Percentiles rank a stretch among this genome's conserved stretches.
phyloP scores from a whole-genome alignment of 2,888 invertebrate species.

The Parelbella ahira region DNA sequence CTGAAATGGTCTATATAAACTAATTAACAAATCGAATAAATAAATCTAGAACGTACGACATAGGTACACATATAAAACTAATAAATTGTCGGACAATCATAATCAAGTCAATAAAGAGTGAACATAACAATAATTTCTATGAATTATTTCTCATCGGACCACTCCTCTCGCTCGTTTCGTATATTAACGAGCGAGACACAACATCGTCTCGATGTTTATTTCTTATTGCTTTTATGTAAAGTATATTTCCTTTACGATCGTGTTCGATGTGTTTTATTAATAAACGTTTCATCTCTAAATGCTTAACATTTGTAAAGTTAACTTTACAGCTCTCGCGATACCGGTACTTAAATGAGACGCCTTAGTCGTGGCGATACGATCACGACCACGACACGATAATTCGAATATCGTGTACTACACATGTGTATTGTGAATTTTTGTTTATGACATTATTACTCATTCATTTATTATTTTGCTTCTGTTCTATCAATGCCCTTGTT shows the following conservation, averaged over 20 bases:
- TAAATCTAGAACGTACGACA: constrained; percentile 7
- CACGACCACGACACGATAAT: no score
- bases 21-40: constrained; percentile 9
- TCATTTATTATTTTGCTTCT: no score
- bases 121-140: constrained; percentile 11
- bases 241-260: constrained; percentile 19
- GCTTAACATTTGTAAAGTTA: constrained; percentile 40
- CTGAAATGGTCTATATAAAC: constrained; percentile 9
- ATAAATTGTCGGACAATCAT: constrained; percentile 9
- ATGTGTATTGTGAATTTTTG: no score
- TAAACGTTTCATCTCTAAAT: constrained; percentile 35
- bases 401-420: no score
- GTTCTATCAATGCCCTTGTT: no score
- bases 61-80: no score
- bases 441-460: no score
- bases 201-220: constrained; percentile 28
- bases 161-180: no score
- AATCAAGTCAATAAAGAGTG: constrained; percentile 16
- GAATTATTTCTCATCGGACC: no score
- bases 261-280: constrained; percentile 25
- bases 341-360: background rate
- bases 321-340: constrained; percentile 42
- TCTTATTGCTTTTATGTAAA: constrained; percentile 14
- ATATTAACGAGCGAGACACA: constrained; percentile 17
- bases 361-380: constrained; percentile 11